These are phyloP conservation scores for Cephalopholis sonnerati DNA, from an alignment of 2,113 vertebrate species.

Conservation along the genomic window DNA sequence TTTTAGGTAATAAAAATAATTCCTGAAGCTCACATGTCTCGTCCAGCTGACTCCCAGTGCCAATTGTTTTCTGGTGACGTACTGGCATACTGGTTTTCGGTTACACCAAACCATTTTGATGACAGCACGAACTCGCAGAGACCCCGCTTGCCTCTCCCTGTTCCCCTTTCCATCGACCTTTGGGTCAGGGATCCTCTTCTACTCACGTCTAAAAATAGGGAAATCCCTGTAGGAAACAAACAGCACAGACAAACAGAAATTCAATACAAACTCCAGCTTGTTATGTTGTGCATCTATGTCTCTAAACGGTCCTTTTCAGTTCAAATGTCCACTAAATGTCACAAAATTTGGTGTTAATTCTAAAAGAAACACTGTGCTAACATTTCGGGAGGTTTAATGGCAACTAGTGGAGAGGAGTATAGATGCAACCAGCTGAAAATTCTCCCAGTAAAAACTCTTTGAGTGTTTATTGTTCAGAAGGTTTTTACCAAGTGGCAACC, in stretches of 20 bases:
- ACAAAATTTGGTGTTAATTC: neutral
- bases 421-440: too few relatives aligned
- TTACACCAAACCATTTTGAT: slow-evolving; percentile 54
- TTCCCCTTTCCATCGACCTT: slow-evolving; percentile 38
- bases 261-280: slow-evolving; percentile 2
- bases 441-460: too few relatives aligned
- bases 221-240: slow-evolving; percentile 21
- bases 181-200: slow-evolving; percentile 32
- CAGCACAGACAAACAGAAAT: slow-evolving; percentile 21
- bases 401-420: too few relatives aligned
- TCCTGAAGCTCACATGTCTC: slow-evolving; percentile 28
- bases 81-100: slow-evolving; percentile 45
- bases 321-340: neutral
- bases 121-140: slow-evolving; percentile 28
- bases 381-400: too few relatives aligned
- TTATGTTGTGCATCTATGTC: neutral
- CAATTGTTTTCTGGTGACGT: slow-evolving; percentile 48
- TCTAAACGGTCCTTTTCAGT: neutral
- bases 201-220: slow-evolving; percentile 67
- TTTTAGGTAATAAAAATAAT: slow-evolving; percentile 20
- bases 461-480: too few relatives aligned
- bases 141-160: neutral
- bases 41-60: slow-evolving; percentile 34
- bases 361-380: too few relatives aligned
- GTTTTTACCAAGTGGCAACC: too few relatives aligned